Evolutionary conservation across 2,113 vertebrate species (phyloP), one percentile per base, ranked within the genome.

Genomic region (Ailuropoda melanoleuca): DNA sequence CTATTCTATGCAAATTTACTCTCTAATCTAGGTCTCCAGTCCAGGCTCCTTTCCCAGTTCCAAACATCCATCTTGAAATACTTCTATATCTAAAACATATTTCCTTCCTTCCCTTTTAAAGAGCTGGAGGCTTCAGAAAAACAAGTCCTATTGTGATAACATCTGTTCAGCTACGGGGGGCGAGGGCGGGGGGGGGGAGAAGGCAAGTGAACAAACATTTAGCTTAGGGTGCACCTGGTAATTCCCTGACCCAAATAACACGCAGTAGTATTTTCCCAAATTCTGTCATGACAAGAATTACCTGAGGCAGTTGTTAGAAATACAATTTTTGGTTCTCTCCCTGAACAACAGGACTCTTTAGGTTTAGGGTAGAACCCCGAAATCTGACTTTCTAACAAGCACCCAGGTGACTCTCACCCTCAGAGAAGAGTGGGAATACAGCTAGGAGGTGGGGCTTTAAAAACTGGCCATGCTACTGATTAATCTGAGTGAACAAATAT

Each of bases 31-130:
- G 84, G 24, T 93, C 39, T 84, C 26, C 11, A 90, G 50, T 24
- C 31, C 39, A 68, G 55, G 24, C 26, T 50, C 74, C 81, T 43
- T 97, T 96, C 50, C 62, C 6, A 82, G 29, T 48, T 92, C 46
- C 91, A 91, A 88, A 97, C 8, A 93, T 31, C 68, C 39, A 53
- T 64, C 53, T 72, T 64, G 34, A 93, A 93, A 80, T 94, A 72
- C 56, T 90, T 90, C 23, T 74, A 4, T 39, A 83, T 56, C 68
- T 66, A 96, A 88, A 92, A 81, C 8, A 50, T 50, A 85, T 84
- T 88, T 93, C 19, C 56, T 96, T 56, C 53, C 15, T 70, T 77
- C 56, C 13, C 39, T 68, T 50, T 46, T 56, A 81, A 92, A 95
- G 24, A 1, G 10, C 68, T 70, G 3, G 26, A 80, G 66, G 26